Evolutionary conservation across 2,888 invertebrate species (phyloP).

Genomic region (Lysandra coridon): DNA sequence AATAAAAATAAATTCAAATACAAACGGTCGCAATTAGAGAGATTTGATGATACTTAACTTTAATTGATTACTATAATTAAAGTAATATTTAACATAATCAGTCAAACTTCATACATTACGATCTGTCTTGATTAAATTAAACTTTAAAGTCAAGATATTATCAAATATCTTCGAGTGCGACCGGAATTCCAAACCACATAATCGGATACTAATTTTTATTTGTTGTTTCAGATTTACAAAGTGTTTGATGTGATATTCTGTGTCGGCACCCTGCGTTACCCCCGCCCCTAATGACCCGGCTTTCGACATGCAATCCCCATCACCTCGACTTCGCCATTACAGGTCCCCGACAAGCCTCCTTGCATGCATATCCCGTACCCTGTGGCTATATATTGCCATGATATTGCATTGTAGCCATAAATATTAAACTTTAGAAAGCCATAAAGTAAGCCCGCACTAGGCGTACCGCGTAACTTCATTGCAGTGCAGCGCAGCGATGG

Average conservation of each 20-base stretch:
- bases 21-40: too few relatives aligned
- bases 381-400: not conserved
- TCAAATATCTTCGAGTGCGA: too few relatives aligned
- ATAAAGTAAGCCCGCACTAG: not conserved
- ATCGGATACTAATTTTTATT: conserved; percentile 42
- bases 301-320: conserved; percentile 85
- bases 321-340: conserved; percentile 89
- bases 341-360: conserved; percentile 80
- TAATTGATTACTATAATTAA: too few relatives aligned
- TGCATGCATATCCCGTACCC: conserved; percentile 55
- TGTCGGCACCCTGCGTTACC: conserved; percentile 71
- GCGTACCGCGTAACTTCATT: too few relatives aligned
- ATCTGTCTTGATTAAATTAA: too few relatives aligned
- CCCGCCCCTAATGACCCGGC: conserved; percentile 82
- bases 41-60: too few relatives aligned
- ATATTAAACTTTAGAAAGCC: not conserved
- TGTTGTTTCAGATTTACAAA: conserved; percentile 79
- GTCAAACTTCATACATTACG: too few relatives aligned
- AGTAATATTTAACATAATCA: too few relatives aligned
- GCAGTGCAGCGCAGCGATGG: too few relatives aligned
- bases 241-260: conserved; percentile 78
- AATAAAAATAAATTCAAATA: too few relatives aligned
- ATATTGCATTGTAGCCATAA: not conserved
- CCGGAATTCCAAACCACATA: conserved; percentile 16
- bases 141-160: too few relatives aligned